A percentile compares a stretch with the other conserved stretches of the same genome.
These are phyloP conservation scores for Dromius quadrimaculatus DNA, from an alignment of 2,888 invertebrate species.

Conservation along the genomic window DNA sequence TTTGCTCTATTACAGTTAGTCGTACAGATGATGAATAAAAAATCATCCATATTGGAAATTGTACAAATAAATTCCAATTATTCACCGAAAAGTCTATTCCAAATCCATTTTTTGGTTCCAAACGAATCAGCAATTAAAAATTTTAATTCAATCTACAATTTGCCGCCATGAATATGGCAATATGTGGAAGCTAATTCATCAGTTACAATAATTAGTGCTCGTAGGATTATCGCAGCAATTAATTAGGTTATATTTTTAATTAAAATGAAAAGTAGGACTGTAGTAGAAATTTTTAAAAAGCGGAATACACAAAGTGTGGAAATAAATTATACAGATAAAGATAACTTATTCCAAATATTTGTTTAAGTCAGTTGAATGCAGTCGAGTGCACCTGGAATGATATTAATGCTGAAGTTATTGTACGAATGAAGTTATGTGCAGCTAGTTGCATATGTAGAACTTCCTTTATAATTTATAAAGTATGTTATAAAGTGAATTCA, in stretches of 20 bases:
- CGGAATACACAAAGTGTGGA: no score
- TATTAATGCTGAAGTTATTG: constrained; percentile 12
- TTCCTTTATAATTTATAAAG: no score
- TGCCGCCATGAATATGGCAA: neutral
- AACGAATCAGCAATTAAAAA: constrained; percentile 33
- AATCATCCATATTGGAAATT: no score
- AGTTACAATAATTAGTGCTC: constrained; percentile 42
- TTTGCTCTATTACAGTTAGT: no score
- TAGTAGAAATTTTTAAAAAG: no score
- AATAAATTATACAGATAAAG: constrained; percentile 17
- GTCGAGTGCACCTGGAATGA: constrained; percentile 16
- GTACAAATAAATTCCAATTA: no score
- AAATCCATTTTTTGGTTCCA: constrained; percentile 23
- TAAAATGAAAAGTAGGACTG: constrained; percentile 33
- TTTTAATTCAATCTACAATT: constrained; percentile 26
- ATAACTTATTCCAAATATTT: constrained; percentile 42
- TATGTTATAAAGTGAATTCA: constrained; percentile 8
- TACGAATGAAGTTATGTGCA: constrained; percentile 21
- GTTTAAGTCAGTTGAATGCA: constrained; percentile 12
- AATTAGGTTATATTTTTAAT: constrained; percentile 46
- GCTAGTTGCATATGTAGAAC: constrained; percentile 10
- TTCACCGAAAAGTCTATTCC: no score
- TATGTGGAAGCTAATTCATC: constrained; percentile 34
- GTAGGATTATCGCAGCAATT: constrained; percentile 41
- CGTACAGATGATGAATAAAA: no score